A percentile compares a stretch with the other conserved stretches of the same genome.
Evolutionary conservation across 2,113 vertebrate species (phyloP).

Genomic region (human): DNA sequence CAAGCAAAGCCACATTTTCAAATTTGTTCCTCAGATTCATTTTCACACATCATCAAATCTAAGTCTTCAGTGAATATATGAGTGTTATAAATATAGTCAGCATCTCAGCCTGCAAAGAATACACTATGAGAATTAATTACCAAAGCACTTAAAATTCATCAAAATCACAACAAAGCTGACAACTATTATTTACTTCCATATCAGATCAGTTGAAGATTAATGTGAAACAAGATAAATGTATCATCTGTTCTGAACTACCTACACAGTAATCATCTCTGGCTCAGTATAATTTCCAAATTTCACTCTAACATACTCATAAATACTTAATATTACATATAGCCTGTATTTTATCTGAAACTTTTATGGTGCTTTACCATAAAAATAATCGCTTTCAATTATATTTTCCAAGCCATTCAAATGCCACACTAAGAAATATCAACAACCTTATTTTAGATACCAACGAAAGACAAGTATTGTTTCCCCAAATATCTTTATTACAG

Average conservation of each 20-base stretch:
- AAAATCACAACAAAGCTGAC: neutral
- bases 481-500: neutral
- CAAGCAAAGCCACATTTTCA: neutral
- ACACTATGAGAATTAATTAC: constrained; percentile 40
- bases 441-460: neutral
- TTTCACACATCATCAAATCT: constrained; percentile 28
- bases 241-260: neutral
- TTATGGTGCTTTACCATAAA: neutral
- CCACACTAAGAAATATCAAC: neutral
- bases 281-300: neutral
- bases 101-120: neutral
- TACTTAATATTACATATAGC: neutral
- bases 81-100: constrained; percentile 1
- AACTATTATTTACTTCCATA: constrained; percentile 23
- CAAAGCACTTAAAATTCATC: constrained; percentile 38
- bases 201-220: constrained; percentile 32
- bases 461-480: neutral
- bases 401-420: neutral
- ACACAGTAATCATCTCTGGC: neutral
- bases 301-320: neutral
- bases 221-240: constrained; percentile 21
- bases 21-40: neutral
- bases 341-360: neutral
- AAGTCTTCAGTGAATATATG: neutral
- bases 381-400: neutral